A percentile compares a stretch with the other conserved stretches of the same genome.
phyloP scores from a whole-genome alignment of 2,888 invertebrate genomes.

The Trichopoda pennipes region DNA sequence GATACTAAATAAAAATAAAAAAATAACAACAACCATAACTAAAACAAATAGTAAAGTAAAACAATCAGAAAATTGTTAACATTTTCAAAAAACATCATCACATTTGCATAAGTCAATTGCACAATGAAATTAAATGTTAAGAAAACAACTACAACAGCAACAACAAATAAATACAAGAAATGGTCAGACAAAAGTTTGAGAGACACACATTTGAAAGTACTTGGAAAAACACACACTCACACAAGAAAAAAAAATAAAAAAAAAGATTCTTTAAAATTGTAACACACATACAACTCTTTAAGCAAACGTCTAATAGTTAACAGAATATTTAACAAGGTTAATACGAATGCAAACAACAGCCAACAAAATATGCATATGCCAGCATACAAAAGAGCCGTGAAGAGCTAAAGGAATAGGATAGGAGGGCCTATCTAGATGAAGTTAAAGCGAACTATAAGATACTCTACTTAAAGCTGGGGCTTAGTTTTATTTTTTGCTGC shows the following conservation, averaged over 20 bases:
- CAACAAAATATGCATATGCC: background rate
- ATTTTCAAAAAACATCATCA: constrained; percentile 53
- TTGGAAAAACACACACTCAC: constrained; percentile 15
- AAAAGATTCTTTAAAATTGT: constrained; percentile 46
- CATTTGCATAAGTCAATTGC: constrained; percentile 67
- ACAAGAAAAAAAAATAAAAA: constrained; percentile 15
- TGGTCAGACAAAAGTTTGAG: constrained; percentile 34
- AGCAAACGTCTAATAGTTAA: background rate
- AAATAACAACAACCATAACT: constrained; percentile 8
- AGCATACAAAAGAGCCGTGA: background rate
- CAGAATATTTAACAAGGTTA: constrained; percentile 47
- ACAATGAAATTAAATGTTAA: constrained; percentile 51
- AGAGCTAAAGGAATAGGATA: background rate
- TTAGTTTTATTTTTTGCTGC: too few species aligned
- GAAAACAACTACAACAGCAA: background rate
- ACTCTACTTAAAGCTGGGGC: background rate
- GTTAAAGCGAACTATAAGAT: background rate
- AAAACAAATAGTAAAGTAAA: constrained; percentile 29
- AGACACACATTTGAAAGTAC: constrained; percentile 33
- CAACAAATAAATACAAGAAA: constrained; percentile 7
- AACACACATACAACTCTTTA: constrained; percentile 37
- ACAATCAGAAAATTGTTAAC: constrained; percentile 59
- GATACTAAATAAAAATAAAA: constrained; percentile 26
- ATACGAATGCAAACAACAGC: constrained; percentile 2
- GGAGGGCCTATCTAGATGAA: background rate